Base-by-base conservation (phyloP, 2,113 vertebrate genomes). In the Regulus satrapa region DNA sequence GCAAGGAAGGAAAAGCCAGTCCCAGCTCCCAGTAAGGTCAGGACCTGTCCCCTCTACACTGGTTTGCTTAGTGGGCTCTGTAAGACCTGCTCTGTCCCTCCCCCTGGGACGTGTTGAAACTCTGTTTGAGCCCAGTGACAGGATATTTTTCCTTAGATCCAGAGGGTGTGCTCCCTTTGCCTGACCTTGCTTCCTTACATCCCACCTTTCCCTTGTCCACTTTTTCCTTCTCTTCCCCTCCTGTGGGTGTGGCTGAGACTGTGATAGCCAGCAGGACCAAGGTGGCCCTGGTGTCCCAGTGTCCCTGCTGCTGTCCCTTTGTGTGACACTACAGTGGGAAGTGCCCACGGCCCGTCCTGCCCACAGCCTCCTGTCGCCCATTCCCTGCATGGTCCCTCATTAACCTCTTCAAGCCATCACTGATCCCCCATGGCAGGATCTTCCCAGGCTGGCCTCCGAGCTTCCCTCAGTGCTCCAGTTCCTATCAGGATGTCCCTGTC, bases 241-340 rank as follows among this genome's bases (percentile, higher is more conserved):
- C 32, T 13, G 43, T 4, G 4, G 41, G 25, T 28, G 20, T 2
- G 2, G 45, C 75, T 43, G 61, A 56, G 61, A 3, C 38, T 1
- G 4, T 0, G 0, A 15, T n/a, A 23, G 15, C 7, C 1, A 1
- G 16, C 38, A 43, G 41, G 8, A 43, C 45, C 0, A 12, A 21
- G 20, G 18, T 32, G 56, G 49, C 68, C 32, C 78, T 55, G 83
- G 41, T 52, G n/a, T 49, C 38, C 3, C 21, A 20, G 73, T n/a
- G n/a, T n/a, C n/a, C n/a, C 32, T 28, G 61, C 56, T 28, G 29
- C 73, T 77, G 66, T 71, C 32, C 36, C 55, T 83, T 20, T 15
- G 3, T 21, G 31, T 32, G 14, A 1, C 6, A 3, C 21, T 54
- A 3, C 54, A 56, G n/a, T n/a, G n/a, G n/a, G n/a, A n/a, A n/a